Conservation (phyloP, 2,888 invertebrate genomes). For the Tipula vernalis region DNA sequence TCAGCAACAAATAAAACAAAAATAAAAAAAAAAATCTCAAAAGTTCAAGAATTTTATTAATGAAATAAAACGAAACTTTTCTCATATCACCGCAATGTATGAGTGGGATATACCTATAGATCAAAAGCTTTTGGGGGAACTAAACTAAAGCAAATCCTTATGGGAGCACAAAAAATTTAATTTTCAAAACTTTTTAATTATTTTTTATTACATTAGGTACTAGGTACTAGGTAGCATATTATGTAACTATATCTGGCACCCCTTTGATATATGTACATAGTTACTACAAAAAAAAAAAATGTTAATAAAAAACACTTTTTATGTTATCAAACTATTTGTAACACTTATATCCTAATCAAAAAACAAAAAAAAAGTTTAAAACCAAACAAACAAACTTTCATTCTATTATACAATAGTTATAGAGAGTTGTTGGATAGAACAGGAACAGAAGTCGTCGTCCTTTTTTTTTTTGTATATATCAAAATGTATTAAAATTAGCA, state of each 20-base stretch:
- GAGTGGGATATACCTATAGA: background rate
- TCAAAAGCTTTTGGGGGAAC: background rate
- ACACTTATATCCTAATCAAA: constrained; percentile 1
- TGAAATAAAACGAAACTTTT: background rate
- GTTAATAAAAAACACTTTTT: background rate
- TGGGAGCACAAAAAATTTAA: background rate
- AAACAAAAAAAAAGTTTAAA: background rate
- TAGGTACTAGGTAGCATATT: background rate
- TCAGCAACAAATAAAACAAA: background rate
- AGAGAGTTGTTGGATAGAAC: background rate
- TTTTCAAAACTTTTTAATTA: constrained; percentile 4
- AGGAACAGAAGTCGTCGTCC: background rate
- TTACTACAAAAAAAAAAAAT: no score
- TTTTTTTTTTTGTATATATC: background rate
- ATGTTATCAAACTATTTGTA: background rate
- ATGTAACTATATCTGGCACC: background rate
- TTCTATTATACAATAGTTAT: background rate
- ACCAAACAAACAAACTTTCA: background rate
- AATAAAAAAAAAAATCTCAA: background rate
- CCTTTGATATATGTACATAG: no score
- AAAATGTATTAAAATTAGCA: background rate
- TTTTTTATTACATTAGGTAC: background rate
- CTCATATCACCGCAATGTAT: background rate
- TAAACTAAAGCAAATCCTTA: background rate
- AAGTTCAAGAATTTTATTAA: background rate